Base-by-base conservation (phyloP, 2,888 invertebrate genomes). In the Rhagophthalmus giganteus region DNA sequence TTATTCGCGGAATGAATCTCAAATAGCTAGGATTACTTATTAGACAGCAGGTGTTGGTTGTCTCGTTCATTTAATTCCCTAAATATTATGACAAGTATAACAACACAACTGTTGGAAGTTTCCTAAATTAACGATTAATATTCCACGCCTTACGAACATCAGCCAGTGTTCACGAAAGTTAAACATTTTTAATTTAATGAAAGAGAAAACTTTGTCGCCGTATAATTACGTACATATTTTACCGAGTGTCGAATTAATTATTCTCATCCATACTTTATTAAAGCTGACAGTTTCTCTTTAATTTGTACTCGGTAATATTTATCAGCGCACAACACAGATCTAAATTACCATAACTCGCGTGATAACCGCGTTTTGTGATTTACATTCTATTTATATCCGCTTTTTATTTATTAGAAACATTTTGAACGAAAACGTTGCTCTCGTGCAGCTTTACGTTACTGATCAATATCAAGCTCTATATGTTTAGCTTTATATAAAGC, bases 21-120 rank as follows among this genome's bases (percentile, higher is more conserved):
- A 66, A 67, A 72, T 71, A 66, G 71, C 69, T 58, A 59, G 59
- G 65, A 68, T 69, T 67, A 65, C 65, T 65, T 68, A 69, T 67
- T 66, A 65, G 65, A 62, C 64, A 65, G 66, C 70, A 69, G 68
- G 68, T 69, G 67, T 47, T 46, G 55, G 25, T 14, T 39, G 28
- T 28, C 35, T 45, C 40, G 45, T 33, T 38, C 45, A 45, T 39
- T 51, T 50, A 50, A 50, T 50, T 51, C 45, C 38, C 51, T 40
- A 50, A 51, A 51, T 51, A 51, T 51, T 46, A 45, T 51, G 45
- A 51, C 45, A 51, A 45, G 40, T 51, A 40, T 51, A 51, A 51
- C 32, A 46, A 35, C 50, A 33, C 37, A 44, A 31, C 42, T 38
- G 33, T 31, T 41, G 10, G 34, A 50, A 51, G 45, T 45, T 51